These are phyloP conservation scores for Ophioderma brevispina DNA, from an alignment of 35 echinoderm and acorn worm genomes.

Conservation along the genomic window DNA sequence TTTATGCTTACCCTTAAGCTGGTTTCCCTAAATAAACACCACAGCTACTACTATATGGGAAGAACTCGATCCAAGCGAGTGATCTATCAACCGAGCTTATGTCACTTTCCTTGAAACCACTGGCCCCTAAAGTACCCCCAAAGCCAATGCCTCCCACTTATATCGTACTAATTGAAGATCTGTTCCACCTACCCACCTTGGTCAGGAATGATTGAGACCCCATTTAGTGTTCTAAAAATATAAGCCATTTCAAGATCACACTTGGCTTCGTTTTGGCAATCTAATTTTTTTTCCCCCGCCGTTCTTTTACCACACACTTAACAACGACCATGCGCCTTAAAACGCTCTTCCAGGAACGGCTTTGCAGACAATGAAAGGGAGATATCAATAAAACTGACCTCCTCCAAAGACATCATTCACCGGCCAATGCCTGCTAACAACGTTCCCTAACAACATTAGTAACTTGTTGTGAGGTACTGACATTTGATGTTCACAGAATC, in stretches of 20 bases:
- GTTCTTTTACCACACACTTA: background rate
- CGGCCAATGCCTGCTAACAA: background rate
- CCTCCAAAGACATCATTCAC: background rate
- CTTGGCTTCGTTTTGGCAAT: conserved; percentile 1
- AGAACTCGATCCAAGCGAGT: conserved; percentile 11
- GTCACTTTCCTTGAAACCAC: background rate
- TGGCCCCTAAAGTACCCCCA: background rate
- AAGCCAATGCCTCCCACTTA: background rate
- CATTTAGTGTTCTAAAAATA: background rate
- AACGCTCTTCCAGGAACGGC: too few species aligned
- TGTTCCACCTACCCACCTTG: background rate
- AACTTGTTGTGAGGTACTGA: background rate
- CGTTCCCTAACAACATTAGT: background rate
- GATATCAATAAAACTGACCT: background rate
- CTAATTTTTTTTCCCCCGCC: background rate
- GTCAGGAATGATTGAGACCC: background rate
- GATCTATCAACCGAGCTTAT: background rate
- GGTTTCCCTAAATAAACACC: background rate
- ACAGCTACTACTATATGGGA: conserved; percentile 25
- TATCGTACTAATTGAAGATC: background rate
- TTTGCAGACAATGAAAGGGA: background rate
- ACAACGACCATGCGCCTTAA: too few species aligned
- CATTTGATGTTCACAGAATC: background rate
- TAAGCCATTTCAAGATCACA: background rate
- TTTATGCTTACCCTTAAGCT: background rate